Base-by-base conservation (phyloP, 2,113 vertebrate genomes). In the Nicator chloris region DNA sequence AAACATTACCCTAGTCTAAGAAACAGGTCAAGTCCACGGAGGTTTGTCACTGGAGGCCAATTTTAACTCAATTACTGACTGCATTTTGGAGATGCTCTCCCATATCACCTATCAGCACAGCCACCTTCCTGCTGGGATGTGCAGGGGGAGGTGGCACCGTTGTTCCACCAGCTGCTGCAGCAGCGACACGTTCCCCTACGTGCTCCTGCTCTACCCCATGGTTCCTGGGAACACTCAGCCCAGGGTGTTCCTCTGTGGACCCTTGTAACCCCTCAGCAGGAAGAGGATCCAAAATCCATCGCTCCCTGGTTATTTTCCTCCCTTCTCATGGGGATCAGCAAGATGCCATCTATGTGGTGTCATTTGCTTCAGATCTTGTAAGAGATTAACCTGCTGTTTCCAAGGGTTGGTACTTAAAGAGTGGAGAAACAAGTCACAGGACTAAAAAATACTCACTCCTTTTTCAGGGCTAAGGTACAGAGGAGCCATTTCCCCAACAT, bases 161-260 rank as follows among this genome's bases (percentile, higher is more conserved):
- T 45, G 4, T 10, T 23, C 44, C 42, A 72, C 10, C 76, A 35
- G 42, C 31, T 27, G 65, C 70, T 50, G 40, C 5, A 33, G 50
- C 0, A 24, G 26, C 28, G 56, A 61, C n/a, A 8, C 1, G 0
- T 11, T 19, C 4, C 50, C 27, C 37, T 10, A 4, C 0, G 0
- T 3, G 50, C 47, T 73, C 65, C 77, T 18, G 9, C 14, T 35
- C 57, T 30, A 19, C 21, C 23, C 30, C 40, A 4, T 0, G 23
- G 20, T 3, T 45, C 24, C 70, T 47, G 45, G 1, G 28, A 61
- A 31, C 28, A 3, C 39, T 10, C 1, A 4, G 16, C 54, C 44
- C 18, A 45, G 17, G 4, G 11, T 3, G 27, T 21, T 71, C 31
- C 54, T 8, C 22, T 15, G 17, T 9, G 3, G 45, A 56, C 20